Percentiles rank a stretch among this genome's conserved stretches.
phyloP scores from a whole-genome alignment of 2,113 vertebrate species.

The Lamprotornis superbus region DNA sequence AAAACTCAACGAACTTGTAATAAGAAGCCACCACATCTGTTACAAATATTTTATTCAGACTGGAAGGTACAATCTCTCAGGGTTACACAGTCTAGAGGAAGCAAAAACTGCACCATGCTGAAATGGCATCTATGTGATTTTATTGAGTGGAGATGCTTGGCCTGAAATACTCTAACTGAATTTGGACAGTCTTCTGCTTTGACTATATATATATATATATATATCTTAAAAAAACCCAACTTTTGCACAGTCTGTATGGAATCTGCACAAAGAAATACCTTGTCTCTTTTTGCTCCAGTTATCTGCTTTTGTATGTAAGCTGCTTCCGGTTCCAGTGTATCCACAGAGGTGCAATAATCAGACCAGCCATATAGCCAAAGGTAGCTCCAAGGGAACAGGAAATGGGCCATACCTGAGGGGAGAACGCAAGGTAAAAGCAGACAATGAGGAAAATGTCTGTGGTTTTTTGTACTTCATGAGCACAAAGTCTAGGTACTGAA shows the following conservation, averaged over 20 bases:
- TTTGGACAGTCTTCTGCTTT: slow-evolving; percentile 53
- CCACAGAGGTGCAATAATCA: slow-evolving; percentile 88
- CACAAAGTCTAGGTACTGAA: slow-evolving; percentile 68
- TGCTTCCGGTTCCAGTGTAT: slow-evolving; percentile 95
- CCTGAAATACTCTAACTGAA: slow-evolving; percentile 26
- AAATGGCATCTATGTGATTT: slow-evolving; percentile 51
- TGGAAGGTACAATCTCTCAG: slow-evolving; percentile 82
- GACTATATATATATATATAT: slow-evolving; percentile 8
- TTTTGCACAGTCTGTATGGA: slow-evolving; percentile 73
- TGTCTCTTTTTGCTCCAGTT: slow-evolving; percentile 72
- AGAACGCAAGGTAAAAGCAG: slow-evolving; percentile 31
- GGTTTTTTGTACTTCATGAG: slow-evolving; percentile 55
- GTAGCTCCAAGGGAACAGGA: slow-evolving; percentile 93
- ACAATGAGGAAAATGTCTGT: slow-evolving; percentile 8
- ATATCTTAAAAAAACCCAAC: background rate
- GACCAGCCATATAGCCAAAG: slow-evolving; percentile 87
- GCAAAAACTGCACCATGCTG: slow-evolving; percentile 70
- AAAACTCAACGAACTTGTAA: slow-evolving; percentile 47
- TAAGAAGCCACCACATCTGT: slow-evolving; percentile 67
- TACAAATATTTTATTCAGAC: slow-evolving; percentile 78
- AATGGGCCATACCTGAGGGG: slow-evolving; percentile 91
- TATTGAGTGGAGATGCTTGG: slow-evolving; percentile 65
- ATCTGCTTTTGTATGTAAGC: slow-evolving; percentile 95
- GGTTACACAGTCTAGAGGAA: slow-evolving; percentile 78
- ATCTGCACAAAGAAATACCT: slow-evolving; percentile 74